A percentile compares a stretch with the other conserved stretches of the same genome.
Conservation (phyloP, 2,888 invertebrate genomes). For the Conomelus anceps region DNA sequence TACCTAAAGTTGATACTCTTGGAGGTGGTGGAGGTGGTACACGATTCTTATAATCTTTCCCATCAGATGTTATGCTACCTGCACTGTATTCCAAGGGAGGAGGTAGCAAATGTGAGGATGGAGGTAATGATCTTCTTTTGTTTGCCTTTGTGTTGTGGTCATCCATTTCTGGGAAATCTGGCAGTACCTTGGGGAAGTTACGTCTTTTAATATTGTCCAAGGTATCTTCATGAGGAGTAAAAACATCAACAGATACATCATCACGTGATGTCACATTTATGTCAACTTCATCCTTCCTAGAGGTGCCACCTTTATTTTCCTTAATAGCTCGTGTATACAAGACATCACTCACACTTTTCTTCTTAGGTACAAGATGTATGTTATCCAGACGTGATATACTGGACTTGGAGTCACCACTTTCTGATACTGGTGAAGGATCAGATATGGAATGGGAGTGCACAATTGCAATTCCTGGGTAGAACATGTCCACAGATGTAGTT, state of each 20-base stretch:
- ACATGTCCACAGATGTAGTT: constrained; percentile 28
- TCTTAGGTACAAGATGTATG: constrained; percentile 9
- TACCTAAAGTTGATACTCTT: constrained; percentile 59
- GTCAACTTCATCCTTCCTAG: constrained; percentile 42
- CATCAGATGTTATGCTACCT: constrained; percentile 27
- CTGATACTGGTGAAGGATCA: constrained; percentile 28
- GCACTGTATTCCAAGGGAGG: constrained; percentile 37
- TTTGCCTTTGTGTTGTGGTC: constrained; percentile 19
- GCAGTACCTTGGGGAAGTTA: constrained; percentile 78
- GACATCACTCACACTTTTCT: constrained; percentile 31
- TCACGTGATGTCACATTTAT: constrained; percentile 72
- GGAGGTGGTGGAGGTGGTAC: constrained; percentile 67
- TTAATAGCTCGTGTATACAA: constrained; percentile 34
- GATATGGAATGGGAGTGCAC: constrained; percentile 32
- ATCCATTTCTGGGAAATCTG: constrained; percentile 51
- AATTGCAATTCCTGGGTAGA: constrained; percentile 19
- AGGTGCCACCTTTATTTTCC: constrained; percentile 14
- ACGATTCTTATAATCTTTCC: constrained; percentile 17
- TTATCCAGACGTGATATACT: constrained; percentile 10
- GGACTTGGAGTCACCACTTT: constrained; percentile 21
- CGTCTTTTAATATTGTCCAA: constrained; percentile 64
- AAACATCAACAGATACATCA: constrained; percentile 26
- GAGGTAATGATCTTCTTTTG: constrained; percentile 22
- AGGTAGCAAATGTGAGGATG: constrained; percentile 31
- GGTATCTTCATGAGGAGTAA: constrained; percentile 61